Evolutionary conservation across 2,888 invertebrate genomes (phyloP), one percentile per base, ranked within the genome.

Genomic region (Leptinotarsa peninsularis): DNA sequence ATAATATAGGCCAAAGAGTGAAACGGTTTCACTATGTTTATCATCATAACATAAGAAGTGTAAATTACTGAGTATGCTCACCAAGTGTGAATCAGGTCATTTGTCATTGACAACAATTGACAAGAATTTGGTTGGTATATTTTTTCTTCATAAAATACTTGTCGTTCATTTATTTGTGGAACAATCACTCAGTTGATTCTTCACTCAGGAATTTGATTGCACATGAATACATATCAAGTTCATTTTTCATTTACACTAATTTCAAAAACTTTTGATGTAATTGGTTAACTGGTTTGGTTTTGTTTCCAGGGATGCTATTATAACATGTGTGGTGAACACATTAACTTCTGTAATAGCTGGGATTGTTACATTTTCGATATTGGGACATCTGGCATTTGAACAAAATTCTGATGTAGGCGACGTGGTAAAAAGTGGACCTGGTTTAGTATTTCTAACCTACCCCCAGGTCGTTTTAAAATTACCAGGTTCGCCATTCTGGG

Each of bases 361-460:
- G 2, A 92, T 93, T 81, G 93, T 94, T 73, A 94, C 94, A 15
- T 94, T 94, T 87, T 92, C 93, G 67, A 93, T 94, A 67, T 88
- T 94, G 77, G 94, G 94, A 23, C 93, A 94, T 85, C 91, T 93
- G 86, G 92, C 93, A 4, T 85, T 87, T 80, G 90, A 90, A 82
- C 89, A 91, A 85, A 87, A 88, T 63, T 86, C 88, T 2, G 85
- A 88, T 33, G 91, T 91, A 4, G 87, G 87, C 14, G 86, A 89
- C 70, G 91, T 91, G 10, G 91, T 91, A 3, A 91, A 90, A 81
- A 90, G 90, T 87, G 93, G 93, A n/a, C 93, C 93, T 0, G 93
- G 93, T n/a, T 88, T 94, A 18, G 93, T 94, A 60, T 94, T 94
- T 85, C 89, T 94, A 50, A 94, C 93, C 4, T 94, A 94, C 86